Base-by-base conservation (phyloP, 2,113 vertebrate species). In the Microtus richardsoni region DNA sequence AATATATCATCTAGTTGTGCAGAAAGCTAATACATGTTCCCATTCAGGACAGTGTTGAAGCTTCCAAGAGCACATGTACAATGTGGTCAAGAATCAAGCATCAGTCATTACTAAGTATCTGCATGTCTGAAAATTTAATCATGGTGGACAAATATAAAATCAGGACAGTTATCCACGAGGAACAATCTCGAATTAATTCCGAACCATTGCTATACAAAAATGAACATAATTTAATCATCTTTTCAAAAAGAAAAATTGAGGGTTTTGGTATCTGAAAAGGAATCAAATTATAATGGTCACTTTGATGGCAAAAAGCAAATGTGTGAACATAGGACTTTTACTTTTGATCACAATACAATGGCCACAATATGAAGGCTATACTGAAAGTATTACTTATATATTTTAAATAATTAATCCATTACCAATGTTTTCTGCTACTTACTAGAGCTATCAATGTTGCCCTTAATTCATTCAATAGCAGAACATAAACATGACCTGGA, bases 11-110 rank as follows among this genome's bases (percentile, higher is more conserved):
- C 93, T 93, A 92, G 86, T 96, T 88, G 86, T 19, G 70, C 62
- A 71, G 96, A 84, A 93, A 97, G 91, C 95, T 97, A 96, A 98
- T 91, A 83, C 70, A 73, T 58, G 93, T 90, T 74, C 96, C 97
- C 96, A 97, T 96, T 96, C 73, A 93, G 94, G 52, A 91, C 92
- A 90, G n/a, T 84, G 85, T 89, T 80, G 98, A 94, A 82, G 86
- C 80, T 95, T 91, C 60, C 17, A 94, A 66, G 89, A 87, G 75
- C 82, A 44, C 2, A 94, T 41, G 58, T 87, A 44, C 84, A 89
- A 92, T 89, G n/a, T 3, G 5, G 78, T 94, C 94, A 92, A 47
- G 89, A 85, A 96, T 60, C 91, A 88, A 83, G 96, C 82, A 74
- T 91, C 95, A 85, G 95, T 60, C 85, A 44, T 91, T 94, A 68